phyloP scores from a whole-genome alignment of 2,113 vertebrate genomes.

The Condylura cristata region DNA sequence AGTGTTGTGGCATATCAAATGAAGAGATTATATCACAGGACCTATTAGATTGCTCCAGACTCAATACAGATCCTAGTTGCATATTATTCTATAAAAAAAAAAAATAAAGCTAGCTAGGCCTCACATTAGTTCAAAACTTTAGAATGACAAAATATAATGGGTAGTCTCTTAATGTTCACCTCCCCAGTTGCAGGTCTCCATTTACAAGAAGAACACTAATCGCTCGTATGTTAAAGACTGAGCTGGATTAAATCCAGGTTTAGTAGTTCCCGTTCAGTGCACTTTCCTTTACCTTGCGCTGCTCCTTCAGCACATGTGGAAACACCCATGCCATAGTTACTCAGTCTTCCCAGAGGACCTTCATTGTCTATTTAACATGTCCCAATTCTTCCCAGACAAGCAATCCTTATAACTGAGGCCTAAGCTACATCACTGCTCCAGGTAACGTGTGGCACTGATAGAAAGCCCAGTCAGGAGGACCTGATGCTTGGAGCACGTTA shows the following conservation, averaged over 20 bases:
- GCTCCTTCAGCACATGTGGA: background rate
- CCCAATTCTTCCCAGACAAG: background rate
- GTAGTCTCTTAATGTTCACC: conserved; percentile 40
- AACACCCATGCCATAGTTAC: conserved; percentile 54
- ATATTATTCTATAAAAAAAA: background rate
- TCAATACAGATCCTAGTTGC: background rate
- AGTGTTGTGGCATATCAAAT: background rate
- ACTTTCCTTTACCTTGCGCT: background rate
- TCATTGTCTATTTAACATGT: conserved; percentile 36
- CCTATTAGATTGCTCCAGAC: background rate
- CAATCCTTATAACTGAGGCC: background rate
- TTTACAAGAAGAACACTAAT: background rate
- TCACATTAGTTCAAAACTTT: background rate
- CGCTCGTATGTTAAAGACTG: conserved; percentile 6
- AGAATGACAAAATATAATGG: background rate
- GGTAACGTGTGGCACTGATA: background rate
- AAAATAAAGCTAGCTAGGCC: background rate
- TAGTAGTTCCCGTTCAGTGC: background rate
- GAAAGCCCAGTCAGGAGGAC: background rate
- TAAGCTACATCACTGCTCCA: background rate
- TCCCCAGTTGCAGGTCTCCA: conserved; percentile 36
- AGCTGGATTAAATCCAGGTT: conserved; percentile 2
- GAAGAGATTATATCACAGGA: background rate
- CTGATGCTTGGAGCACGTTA: background rate
- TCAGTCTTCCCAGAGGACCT: background rate